These are phyloP conservation scores for Zygaena filipendulae DNA, from an alignment of 2,888 invertebrate species.

Conservation along the genomic window DNA sequence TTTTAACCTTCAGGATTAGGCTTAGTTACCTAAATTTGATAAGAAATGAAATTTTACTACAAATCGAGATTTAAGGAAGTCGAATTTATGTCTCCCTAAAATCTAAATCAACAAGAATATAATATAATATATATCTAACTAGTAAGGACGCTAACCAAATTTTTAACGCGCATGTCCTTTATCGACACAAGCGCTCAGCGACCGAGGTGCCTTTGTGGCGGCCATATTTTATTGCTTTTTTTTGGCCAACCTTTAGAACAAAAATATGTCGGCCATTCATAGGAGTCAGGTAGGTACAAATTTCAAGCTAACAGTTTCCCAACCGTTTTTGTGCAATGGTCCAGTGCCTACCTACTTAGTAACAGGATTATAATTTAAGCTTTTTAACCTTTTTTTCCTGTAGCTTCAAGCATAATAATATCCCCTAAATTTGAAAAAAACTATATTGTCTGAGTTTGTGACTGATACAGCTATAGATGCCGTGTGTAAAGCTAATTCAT, in stretches of 20 bases:
- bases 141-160: no score
- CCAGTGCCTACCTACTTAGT: constrained; percentile 20
- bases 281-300: constrained; percentile 63
- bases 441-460: no score
- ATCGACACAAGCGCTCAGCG: constrained; percentile 40
- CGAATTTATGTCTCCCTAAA: no score
- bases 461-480: no score
- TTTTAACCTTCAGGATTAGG: no score
- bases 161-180: constrained; percentile 54
- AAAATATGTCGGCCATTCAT: constrained; percentile 59
- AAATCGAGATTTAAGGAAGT: no score
- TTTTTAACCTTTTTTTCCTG: constrained; percentile 8
- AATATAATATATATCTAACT: no score
- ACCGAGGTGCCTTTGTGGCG: constrained; percentile 51
- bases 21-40: no score
- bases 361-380: constrained; percentile 23
- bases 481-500: no score
- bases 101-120: no score
- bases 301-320: constrained; percentile 36
- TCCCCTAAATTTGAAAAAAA: no score
- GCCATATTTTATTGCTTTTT: constrained; percentile 58
- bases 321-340: constrained; percentile 31
- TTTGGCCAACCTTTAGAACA: constrained; percentile 40
- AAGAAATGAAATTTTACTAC: no score
- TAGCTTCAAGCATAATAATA: constrained; percentile 9